Conservation (phyloP, 2,888 invertebrate genomes). For the Oscheius sp. region DNA sequence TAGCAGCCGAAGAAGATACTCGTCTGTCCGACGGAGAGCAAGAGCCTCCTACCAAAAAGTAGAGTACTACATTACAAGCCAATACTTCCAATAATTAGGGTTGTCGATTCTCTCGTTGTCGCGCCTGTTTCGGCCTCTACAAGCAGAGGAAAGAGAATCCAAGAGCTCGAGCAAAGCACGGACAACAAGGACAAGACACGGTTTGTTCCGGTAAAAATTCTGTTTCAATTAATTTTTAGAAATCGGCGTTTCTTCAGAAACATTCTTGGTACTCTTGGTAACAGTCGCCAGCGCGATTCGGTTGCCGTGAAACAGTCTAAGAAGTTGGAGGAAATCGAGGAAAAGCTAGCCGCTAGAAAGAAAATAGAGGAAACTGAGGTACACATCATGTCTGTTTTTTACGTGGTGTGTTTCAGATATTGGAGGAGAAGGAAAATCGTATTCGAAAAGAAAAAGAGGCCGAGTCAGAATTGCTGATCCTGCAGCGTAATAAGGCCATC, state of each 20-base stretch:
- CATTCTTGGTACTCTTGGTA: background rate
- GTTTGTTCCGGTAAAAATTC: background rate
- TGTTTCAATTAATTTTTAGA: background rate
- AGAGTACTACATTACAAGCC: no score
- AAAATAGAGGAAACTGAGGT: no score
- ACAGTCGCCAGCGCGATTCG: background rate
- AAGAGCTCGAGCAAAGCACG: background rate
- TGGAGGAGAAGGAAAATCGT: background rate
- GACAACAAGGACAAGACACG: slow-evolving; percentile 17
- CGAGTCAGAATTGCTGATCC: background rate
- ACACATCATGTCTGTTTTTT: no score
- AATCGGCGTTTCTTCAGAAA: slow-evolving; percentile 11
- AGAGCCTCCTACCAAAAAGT: no score
- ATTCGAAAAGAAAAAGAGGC: slow-evolving; percentile 3
- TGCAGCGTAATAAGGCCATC: slow-evolving; percentile 19
- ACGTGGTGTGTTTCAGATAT: background rate
- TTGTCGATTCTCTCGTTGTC: background rate
- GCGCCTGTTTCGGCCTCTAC: background rate
- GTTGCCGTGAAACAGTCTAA: background rate
- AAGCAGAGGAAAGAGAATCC: slow-evolving; percentile 13
- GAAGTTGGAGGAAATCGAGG: slow-evolving; percentile 16
- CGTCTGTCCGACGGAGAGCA: no score
- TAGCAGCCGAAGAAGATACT: no score
- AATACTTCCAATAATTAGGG: no score
- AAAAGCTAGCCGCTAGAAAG: background rate